Percentiles rank a stretch among this genome's conserved stretches.
Evolutionary conservation across 2,113 vertebrate genomes (phyloP).

Genomic region (Danionella cerebrum): DNA sequence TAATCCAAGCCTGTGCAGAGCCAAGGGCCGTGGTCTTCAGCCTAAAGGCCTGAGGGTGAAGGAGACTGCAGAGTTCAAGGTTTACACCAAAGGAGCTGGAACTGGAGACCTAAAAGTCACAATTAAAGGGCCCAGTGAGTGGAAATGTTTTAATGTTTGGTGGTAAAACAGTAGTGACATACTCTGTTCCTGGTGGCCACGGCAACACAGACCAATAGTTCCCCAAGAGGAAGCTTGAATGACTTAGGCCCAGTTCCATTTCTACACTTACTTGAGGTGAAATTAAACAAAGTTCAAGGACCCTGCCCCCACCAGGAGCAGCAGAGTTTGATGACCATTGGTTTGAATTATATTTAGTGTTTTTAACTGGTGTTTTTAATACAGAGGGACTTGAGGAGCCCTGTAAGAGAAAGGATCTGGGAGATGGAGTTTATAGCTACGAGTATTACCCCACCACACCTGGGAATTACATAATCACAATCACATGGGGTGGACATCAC

Average conservation of each 20-base stretch:
- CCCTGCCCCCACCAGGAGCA: too few species aligned
- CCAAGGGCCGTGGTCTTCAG: constrained; percentile 83
- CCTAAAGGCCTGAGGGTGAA: constrained; percentile 84
- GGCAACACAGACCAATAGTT: too few species aligned
- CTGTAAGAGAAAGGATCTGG: constrained; percentile 80
- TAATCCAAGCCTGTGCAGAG: constrained; percentile 78
- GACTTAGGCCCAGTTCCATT: too few species aligned
- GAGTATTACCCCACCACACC: constrained; percentile 79
- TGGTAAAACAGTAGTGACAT: too few species aligned
- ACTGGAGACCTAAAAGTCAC: constrained; percentile 85
- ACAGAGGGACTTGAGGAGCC: constrained; percentile 84
- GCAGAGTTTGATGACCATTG: too few species aligned
- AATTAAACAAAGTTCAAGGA: too few species aligned
- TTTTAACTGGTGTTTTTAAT: not conserved
- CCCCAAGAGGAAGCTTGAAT: too few species aligned
- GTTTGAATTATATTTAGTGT: too few species aligned
- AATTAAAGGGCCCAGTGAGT: constrained; percentile 90
- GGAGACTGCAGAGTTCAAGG: constrained; percentile 84
- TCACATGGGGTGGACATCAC: constrained; percentile 89
- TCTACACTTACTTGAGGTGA: too few species aligned
- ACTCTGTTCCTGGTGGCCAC: too few species aligned
- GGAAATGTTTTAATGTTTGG: not conserved
- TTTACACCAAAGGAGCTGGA: constrained; percentile 86
- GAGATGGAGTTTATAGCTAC: constrained; percentile 75
- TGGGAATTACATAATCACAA: constrained; percentile 79